Evolutionary conservation across 2,888 invertebrate species (phyloP).

Genomic region (Sthenelais limicola): DNA sequence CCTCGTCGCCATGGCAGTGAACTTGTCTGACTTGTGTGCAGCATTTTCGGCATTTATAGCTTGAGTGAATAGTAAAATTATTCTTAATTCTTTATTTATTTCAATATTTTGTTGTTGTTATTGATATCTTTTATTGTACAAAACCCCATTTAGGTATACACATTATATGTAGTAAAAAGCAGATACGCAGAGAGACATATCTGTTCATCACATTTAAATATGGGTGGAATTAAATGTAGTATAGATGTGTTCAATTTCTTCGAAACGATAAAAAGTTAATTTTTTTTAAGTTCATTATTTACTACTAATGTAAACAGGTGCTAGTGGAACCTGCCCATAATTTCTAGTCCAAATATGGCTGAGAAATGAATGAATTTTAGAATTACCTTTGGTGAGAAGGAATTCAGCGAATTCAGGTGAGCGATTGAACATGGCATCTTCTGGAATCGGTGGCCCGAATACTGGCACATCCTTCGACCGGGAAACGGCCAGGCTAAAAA

Average conservation of each 20-base stretch:
- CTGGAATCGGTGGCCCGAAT: constrained; percentile 95
- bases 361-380: no score
- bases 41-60: constrained; percentile 97
- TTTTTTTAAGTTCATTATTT: no score
- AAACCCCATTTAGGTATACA: neutral
- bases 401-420: constrained; percentile 96
- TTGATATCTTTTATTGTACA: neutral
- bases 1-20: constrained; percentile 95
- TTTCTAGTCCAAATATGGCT: no score
- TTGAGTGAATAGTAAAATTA: constrained; percentile 55
- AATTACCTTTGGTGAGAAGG: constrained; percentile 85
- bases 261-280: no score
- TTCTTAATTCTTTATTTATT: neutral
- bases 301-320: no score
- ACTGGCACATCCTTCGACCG: constrained; percentile 95
- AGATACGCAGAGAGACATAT: no score
- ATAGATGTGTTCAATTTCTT: no score
- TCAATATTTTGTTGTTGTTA: no score
- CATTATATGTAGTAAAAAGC: no score
- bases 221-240: no score
- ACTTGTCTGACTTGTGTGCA: constrained; percentile 95
- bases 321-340: no score
- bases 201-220: no score
- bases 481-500: constrained; percentile 75
- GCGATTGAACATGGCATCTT: constrained; percentile 88